These are phyloP conservation scores for Syngnathus typhle DNA, from an alignment of 2,113 vertebrate species.

Conservation along the genomic window DNA sequence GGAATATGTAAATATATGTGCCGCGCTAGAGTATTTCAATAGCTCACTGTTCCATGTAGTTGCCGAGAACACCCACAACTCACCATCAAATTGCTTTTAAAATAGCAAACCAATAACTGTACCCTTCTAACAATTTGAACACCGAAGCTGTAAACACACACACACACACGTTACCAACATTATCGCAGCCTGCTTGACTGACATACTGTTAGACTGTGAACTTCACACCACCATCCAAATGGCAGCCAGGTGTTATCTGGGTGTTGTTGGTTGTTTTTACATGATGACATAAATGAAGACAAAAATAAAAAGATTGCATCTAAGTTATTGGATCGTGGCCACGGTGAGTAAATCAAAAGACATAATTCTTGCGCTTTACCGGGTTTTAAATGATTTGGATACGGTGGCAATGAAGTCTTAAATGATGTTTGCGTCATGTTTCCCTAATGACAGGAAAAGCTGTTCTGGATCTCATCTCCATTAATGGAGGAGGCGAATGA, in stretches of 20 bases:
- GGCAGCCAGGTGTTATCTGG: constrained; percentile 10
- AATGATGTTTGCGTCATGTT: constrained; percentile 59
- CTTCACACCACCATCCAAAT: constrained; percentile 13
- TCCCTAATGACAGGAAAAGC: constrained; percentile 60
- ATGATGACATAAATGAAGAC: constrained; percentile 6
- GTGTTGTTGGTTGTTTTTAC: constrained; percentile 8
- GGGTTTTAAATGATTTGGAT: constrained; percentile 36
- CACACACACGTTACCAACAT: neutral
- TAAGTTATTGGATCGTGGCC: constrained; percentile 18
- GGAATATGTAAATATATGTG: constrained; percentile 64
- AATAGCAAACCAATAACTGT: constrained; percentile 35
- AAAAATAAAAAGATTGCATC: constrained; percentile 15
- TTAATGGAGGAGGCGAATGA: constrained; percentile 58
- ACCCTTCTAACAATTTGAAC: constrained; percentile 31
- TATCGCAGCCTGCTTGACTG: neutral
- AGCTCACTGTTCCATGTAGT: constrained; percentile 30
- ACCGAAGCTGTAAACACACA: constrained; percentile 17
- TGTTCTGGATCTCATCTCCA: constrained; percentile 43
- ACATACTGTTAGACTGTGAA: neutral
- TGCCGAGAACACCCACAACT: constrained; percentile 37
- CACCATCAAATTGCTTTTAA: constrained; percentile 41
- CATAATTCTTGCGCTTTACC: constrained; percentile 19
- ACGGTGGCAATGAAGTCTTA: constrained; percentile 40
- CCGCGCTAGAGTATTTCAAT: constrained; percentile 52
- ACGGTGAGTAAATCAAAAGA: constrained; percentile 27